Evolutionary conservation across 2,113 vertebrate species (phyloP).

Genomic region (Gallinago jamesoni): DNA sequence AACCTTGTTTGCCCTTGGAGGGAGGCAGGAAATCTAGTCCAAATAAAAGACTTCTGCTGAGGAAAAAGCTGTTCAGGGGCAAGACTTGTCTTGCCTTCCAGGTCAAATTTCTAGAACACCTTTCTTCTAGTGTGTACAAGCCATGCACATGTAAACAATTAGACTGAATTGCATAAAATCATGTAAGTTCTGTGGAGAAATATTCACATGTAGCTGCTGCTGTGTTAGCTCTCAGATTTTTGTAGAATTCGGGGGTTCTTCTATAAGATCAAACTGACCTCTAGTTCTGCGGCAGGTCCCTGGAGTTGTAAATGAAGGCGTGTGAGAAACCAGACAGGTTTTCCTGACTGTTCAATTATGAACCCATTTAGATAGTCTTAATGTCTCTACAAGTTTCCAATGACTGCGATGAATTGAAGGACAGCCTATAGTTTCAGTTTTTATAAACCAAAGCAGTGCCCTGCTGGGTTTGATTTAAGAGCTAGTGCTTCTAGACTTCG

Average conservation of each 20-base stretch:
- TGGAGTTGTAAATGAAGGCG: background rate
- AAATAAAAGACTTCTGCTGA: background rate
- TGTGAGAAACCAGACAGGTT: background rate
- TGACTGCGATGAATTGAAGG: background rate
- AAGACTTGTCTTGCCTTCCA: background rate
- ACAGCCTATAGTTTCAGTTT: background rate
- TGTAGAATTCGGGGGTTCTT: background rate
- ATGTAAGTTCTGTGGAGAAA: background rate
- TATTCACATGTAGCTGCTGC: background rate
- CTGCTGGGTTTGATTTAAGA: background rate
- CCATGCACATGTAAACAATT: background rate
- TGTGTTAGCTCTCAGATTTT: background rate
- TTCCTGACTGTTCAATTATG: background rate
- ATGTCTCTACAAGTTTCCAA: too few relatives aligned
- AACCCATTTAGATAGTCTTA: background rate
- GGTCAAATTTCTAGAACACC: background rate
- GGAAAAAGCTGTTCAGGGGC: background rate
- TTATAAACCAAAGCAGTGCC: background rate
- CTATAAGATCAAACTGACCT: background rate
- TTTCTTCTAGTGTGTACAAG: background rate
- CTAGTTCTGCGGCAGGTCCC: background rate
- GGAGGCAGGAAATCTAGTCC: background rate
- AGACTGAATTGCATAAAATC: background rate
- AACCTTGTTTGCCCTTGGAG: background rate
- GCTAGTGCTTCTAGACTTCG: background rate